Percentiles rank a stretch among this genome's conserved stretches.
Evolutionary conservation across 2,888 invertebrate genomes (phyloP).

Genomic region (Frankliniella intonsa): DNA sequence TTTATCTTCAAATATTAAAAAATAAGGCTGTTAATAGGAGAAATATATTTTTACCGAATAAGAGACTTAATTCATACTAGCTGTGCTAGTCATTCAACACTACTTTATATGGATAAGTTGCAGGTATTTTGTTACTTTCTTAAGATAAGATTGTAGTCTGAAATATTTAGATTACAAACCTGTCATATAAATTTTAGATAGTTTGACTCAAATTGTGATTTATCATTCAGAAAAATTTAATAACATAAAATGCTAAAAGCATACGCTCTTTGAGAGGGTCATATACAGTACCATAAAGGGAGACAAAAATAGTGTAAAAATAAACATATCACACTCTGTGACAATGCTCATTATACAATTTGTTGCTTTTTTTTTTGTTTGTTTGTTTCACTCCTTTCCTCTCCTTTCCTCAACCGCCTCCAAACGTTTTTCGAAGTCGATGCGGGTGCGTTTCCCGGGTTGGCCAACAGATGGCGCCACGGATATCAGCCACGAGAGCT

Average conservation of each 20-base stretch:
- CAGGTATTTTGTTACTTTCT: slow-evolving; percentile 22
- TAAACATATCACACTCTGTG: slow-evolving; percentile 6
- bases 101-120: slow-evolving; percentile 10
- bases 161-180: background rate
- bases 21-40: slow-evolving; percentile 20
- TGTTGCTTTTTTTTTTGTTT: too few species aligned
- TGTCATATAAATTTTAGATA: too few species aligned
- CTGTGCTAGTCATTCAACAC: slow-evolving; percentile 17
- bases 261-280: too few species aligned
- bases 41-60: slow-evolving; percentile 20
- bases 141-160: background rate
- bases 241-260: too few species aligned
- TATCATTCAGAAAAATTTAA: background rate
- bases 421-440: too few species aligned
- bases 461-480: too few species aligned
- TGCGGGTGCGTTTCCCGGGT: too few species aligned
- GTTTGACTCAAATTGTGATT: background rate
- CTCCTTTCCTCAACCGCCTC: too few species aligned
- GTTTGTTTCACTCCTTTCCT: too few species aligned
- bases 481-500: too few species aligned
- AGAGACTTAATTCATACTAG: slow-evolving; percentile 25
- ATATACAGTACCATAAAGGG: background rate
- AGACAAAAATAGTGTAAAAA: slow-evolving; percentile 12
- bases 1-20: slow-evolving; percentile 21
- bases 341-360: background rate